phyloP scores from a whole-genome alignment of 2,888 invertebrate species.

The Polia nebulosa region DNA sequence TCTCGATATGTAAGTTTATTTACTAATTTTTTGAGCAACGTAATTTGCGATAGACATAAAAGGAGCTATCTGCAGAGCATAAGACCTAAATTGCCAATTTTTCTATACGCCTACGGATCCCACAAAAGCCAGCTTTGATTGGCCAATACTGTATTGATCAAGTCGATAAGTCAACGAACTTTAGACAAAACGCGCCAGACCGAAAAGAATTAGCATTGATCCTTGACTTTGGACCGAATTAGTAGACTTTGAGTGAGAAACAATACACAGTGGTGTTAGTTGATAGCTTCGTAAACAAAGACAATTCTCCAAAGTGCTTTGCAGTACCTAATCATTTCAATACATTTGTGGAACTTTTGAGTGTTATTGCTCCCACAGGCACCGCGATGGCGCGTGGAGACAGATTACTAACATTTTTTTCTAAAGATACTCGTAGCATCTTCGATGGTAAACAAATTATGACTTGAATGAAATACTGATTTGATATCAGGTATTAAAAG shows the following conservation, averaged over 20 bases:
- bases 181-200: conserved; percentile 64
- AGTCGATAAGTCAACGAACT: conserved; percentile 67
- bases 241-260: conserved; percentile 46
- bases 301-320: conserved; percentile 43
- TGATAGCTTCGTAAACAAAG: conserved; percentile 39
- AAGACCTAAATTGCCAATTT: background rate
- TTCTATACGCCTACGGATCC: conserved; percentile 2
- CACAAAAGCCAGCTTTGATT: conserved; percentile 18
- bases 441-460: background rate
- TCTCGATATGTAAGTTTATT: background rate
- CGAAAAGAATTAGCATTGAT: conserved; percentile 66
- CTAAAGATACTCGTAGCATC: background rate
- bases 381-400: background rate
- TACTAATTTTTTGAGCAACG: background rate
- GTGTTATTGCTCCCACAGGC: conserved; percentile 19
- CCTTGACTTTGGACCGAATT: conserved; percentile 65
- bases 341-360: conserved; percentile 16
- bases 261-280: conserved; percentile 47
- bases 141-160: conserved; percentile 42
- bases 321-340: conserved; percentile 27
- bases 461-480: background rate
- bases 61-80: background rate
- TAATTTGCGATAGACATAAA: background rate
- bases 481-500: background rate
- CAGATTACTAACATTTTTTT: background rate